Percentiles rank a stretch among this genome's conserved stretches.
These are phyloP conservation scores for Atta colombica DNA, from an alignment of 1,140 invertebrate species.

Conservation along the genomic window DNA sequence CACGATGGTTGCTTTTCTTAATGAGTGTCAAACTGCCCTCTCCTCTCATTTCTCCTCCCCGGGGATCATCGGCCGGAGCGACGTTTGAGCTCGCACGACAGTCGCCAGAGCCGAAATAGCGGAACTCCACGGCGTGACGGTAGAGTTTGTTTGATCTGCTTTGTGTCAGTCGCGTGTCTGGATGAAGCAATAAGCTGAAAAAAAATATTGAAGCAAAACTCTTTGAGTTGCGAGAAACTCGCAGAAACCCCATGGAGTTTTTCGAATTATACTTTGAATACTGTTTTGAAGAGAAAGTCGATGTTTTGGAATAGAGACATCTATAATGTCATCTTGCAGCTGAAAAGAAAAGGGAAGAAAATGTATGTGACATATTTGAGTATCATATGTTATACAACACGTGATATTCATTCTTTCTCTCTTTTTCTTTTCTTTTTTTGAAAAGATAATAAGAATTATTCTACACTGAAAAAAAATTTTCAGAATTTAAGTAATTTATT, in stretches of 20 bases:
- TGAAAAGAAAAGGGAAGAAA: neutral
- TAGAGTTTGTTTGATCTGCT: conserved; percentile 41
- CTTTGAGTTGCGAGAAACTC: conserved; percentile 5
- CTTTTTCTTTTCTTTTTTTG: neutral
- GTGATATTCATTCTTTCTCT: neutral
- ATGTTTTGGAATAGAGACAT: neutral
- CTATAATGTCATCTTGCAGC: neutral
- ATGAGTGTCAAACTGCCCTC: conserved; percentile 66
- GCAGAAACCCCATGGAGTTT: neutral
- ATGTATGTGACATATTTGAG: neutral
- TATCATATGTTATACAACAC: neutral
- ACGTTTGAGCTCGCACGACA: conserved; percentile 23
- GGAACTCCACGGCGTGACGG: neutral
- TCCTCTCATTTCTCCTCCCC: neutral
- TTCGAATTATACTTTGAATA: conserved; percentile 6
- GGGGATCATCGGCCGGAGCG: neutral
- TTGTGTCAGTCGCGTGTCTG: conserved; percentile 27
- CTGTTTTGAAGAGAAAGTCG: neutral
- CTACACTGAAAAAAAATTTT: too few species aligned
- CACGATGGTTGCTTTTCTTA: conserved; percentile 67
- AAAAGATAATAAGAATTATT: neutral
- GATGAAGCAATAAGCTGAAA: conserved; percentile 14
- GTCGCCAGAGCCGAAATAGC: conserved; percentile 16
- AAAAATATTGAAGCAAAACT: conserved; percentile 17
- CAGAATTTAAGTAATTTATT: too few species aligned